Evolutionary conservation across 2,888 invertebrate genomes (phyloP), one percentile per base, ranked within the genome.

Genomic region (Conus canariensis): DNA sequence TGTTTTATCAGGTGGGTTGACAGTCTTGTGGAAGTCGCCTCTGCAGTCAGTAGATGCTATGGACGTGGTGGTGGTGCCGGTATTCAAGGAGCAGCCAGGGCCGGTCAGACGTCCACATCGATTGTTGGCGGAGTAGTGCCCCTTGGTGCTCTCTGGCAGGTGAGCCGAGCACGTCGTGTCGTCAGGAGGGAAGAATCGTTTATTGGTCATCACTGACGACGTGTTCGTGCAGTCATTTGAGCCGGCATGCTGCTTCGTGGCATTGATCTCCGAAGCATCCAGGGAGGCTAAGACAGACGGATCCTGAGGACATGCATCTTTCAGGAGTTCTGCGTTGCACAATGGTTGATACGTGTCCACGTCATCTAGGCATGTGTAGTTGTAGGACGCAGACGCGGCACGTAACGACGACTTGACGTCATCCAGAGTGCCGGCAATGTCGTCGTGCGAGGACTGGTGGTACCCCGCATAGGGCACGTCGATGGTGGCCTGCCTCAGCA

Each of bases 401-500:
- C 64, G 12, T 70, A 22, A 22, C 19, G 70, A 70, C 8, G 70
- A 70, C 19, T 70, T 70, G 16, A 22, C 22, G 8, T 70, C 70
- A 8, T 16, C 70, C 70, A 70, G 45, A 30, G 10, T 80, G 12
- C 45, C 30, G 14, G 64, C 45, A 22, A 12, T 67, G 19, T 86
- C 45, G 45, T 45, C 67, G 7, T 19, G 45, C 9, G 5, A 8
- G 25, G 60, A 30, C 12, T 12, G 67, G 19, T 16, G 83, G 8
- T 83, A 64, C 45, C 82, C 83, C 12, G 60, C 25, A 10, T 16
- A 30, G 10, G 88, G 88, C 14, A 88, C 67, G 67, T 88, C 88
- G 45, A 88, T 25, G 4, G 83, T 83, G 14, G 82, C 6, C 60
- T 88, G 83, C 30, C 88, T 60, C 6, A 67, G 3, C 45, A 82